Base-by-base conservation (phyloP, 2,113 vertebrate genomes). In the Pangasianodon hypophthalmus region DNA sequence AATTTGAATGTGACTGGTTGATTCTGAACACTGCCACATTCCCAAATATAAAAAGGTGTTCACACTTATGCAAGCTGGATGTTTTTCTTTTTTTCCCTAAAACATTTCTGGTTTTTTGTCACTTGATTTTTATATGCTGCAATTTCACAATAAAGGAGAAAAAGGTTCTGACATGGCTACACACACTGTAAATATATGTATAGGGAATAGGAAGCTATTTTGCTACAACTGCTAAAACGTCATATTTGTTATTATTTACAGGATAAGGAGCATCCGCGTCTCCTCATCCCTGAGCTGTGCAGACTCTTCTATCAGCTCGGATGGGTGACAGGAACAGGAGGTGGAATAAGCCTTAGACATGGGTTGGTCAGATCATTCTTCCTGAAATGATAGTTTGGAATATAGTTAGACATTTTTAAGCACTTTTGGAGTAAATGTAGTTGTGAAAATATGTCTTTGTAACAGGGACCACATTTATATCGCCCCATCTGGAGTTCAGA, bases 301-400 rank as follows among this genome's bases (percentile, higher is more conserved):
- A 96, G 95, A 10, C 96, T 97, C 71, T 99, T 99, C 91, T 99
- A 99, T 95, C 95, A 96, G 90, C 95, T 99, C 87, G 98, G 98
- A 91, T 99, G 98, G 98, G 98, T 99, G 79, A 99, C 98, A 0
- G 98, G 98, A 54, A 99, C 97, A 24, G 98, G 98, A 80, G 98
- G 98, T 89, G 98, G 98, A 89, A 97, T 99, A 94, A 99, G 98
- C 93, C 88, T 99, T 84, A 97, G 96, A 92, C 94, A 92, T 89
- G 97, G 98, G 98, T 99, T 87, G 90, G 98, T 94, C 64, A 11
- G 14, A 60, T 60, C 19, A 44, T 44, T 14, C 26, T 24, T 24
- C 5, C 29, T 11, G 9, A 62, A 48, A 32, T 29, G 19, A 75
- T 26, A 32, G 37, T 52, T 48, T 29, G 54, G 44, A 62, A 7